These are phyloP conservation scores for Malurus melanocephalus DNA, from an alignment of 2,113 vertebrate genomes.

Conservation along the genomic window DNA sequence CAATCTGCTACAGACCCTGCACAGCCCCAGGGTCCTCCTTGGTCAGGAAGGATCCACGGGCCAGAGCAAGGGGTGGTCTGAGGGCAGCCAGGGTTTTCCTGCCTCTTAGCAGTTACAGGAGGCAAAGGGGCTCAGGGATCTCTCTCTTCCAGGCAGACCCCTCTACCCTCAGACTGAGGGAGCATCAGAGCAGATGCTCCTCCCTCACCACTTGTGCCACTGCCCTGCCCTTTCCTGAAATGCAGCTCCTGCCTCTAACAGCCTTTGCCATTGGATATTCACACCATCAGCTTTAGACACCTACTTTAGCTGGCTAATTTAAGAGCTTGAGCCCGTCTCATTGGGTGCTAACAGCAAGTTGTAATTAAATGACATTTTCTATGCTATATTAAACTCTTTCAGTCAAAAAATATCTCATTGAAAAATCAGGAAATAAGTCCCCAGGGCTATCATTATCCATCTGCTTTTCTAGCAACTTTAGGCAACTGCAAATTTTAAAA, in stretches of 20 bases:
- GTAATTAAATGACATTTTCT: conserved; percentile 43
- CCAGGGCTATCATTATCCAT: conserved; percentile 55
- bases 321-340: neutral
- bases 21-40: neutral
- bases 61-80: neutral
- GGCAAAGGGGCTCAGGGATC: neutral
- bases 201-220: neutral
- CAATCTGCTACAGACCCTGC: neutral
- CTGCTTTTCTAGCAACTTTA: conserved; percentile 31
- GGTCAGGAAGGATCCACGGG: neutral
- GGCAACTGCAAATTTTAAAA: conserved; percentile 7
- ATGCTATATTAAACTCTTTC: conserved; percentile 53
- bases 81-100: neutral
- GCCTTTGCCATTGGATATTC: neutral
- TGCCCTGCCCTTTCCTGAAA: neutral
- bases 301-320: conserved; percentile 32
- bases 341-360: conserved; percentile 13
- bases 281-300: neutral
- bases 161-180: neutral
- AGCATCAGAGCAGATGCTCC: neutral
- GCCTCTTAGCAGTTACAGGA: neutral
- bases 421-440: conserved; percentile 47
- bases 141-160: neutral
- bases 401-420: conserved; percentile 44
- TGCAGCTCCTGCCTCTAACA: neutral